phyloP scores from a whole-genome alignment of 2,888 invertebrate genomes.

The Campoletis raptor region DNA sequence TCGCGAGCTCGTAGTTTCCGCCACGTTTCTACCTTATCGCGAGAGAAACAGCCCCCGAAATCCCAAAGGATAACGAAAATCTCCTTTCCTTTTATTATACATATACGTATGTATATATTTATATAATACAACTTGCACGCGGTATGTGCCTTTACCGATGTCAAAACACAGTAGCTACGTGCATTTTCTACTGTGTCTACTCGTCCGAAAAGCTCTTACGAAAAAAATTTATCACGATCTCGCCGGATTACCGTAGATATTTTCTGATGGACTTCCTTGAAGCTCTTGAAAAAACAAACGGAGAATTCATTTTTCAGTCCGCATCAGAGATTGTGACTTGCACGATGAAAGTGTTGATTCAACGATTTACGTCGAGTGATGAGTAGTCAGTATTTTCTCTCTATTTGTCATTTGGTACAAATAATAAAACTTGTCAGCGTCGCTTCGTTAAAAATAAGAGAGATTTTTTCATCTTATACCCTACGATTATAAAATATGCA shows the following conservation, averaged over 20 bases:
- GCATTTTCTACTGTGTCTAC: constrained; percentile 43
- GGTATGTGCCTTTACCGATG: constrained; percentile 17
- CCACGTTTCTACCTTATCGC: constrained; percentile 59
- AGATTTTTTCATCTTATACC: not conserved
- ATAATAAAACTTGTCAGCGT: not conserved
- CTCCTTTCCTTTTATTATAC: not conserved
- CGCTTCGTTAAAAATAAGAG: not conserved
- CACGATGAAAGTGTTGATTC: constrained; percentile 22
- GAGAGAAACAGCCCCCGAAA: constrained; percentile 57
- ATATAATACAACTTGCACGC: not conserved
- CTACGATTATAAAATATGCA: not conserved
- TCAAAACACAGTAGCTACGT: constrained; percentile 31
- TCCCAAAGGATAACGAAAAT: constrained; percentile 58
- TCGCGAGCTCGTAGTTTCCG: constrained; percentile 21
- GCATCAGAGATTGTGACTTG: constrained; percentile 6
- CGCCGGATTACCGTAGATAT: constrained; percentile 3
- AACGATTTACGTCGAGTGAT: not conserved
- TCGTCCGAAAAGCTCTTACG: constrained; percentile 40
- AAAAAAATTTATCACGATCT: constrained; percentile 41
- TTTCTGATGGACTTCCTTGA: constrained; percentile 22
- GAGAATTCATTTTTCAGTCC: constrained; percentile 38
- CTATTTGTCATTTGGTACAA: not conserved
- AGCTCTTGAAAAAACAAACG: constrained; percentile 20
- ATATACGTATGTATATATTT: constrained; percentile 5
- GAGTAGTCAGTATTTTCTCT: not conserved